Percentiles rank a stretch among this genome's conserved stretches.
Conservation (phyloP, 1,140 invertebrate species). For the Pachyrhynchus sulphureomaculatus region DNA sequence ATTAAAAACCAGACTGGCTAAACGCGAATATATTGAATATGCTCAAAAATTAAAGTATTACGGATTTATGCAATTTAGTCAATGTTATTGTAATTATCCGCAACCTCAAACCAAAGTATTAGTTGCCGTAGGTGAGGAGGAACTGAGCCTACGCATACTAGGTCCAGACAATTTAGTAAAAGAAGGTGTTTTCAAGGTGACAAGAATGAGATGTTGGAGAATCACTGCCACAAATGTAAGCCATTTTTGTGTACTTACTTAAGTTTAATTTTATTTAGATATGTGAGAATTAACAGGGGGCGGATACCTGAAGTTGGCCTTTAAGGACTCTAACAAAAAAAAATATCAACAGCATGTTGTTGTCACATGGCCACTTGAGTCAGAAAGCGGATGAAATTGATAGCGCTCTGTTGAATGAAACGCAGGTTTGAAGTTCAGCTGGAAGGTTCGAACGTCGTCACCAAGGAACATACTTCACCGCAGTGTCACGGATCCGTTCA, state of each 20-base stretch:
- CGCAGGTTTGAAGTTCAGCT: no score
- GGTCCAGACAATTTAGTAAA: constrained; percentile 55
- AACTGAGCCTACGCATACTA: constrained; percentile 68
- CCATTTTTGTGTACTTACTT: background rate
- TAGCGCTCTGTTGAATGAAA: no score
- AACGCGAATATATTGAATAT: constrained; percentile 85
- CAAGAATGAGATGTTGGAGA: constrained; percentile 93
- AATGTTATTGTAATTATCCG: constrained; percentile 79
- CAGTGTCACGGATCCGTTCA: no score
- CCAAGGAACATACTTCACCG: no score
- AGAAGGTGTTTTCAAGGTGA: constrained; percentile 88
- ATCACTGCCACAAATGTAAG: constrained; percentile 86
- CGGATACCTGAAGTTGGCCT: no score
- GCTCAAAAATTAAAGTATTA: constrained; percentile 83
- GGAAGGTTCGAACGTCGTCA: no score
- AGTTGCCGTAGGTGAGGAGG: constrained; percentile 75
- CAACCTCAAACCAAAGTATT: constrained; percentile 64
- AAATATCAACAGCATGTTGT: no score
- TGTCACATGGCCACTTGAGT: no score
- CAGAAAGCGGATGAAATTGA: no score
- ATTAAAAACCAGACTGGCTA: constrained; percentile 73
- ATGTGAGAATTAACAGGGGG: background rate
- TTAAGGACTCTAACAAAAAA: no score
- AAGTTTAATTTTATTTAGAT: background rate
- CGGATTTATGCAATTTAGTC: constrained; percentile 81